Evolutionary conservation across 2,888 invertebrate species (phyloP), one percentile per base, ranked within the genome.

Genomic region (Stenoptilia bipunctidactyla): DNA sequence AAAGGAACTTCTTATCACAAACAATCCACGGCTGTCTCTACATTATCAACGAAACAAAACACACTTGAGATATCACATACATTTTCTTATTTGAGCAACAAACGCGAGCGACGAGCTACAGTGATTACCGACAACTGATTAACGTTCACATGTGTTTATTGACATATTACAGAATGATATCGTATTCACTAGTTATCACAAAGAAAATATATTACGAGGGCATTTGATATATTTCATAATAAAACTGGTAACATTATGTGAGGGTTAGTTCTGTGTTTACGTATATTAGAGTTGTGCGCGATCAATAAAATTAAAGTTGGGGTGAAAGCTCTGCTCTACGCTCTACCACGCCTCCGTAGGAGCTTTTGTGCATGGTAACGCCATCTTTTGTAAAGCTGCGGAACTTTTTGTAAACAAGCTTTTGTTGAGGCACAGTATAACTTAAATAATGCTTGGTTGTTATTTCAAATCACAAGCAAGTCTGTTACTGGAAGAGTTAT

Each of bases 271-370:
- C 30, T 4, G n/a, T 10, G 30, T 10, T 30, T 30, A 13, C 13
- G 13, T 33, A 13, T 34, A 9, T 34, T 34, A 13, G 4, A 8
- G 14, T 72, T 71, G 68, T 49, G 57, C 48, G 54, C 58, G 47
- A 77, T 80, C 82, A 70, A 80, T 80, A 74, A 56, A 44, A 56
- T 63, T 61, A 56, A 56, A 60, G 55, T 51, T 53, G 60, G 72
- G 74, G 76, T 69, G 70, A 75, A 76, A 71, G 74, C 72, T 67
- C 60, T 33, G 15, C 46, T 13, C 6, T 13, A 10, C 12, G 49
- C 52, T 52, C 47, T 46, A 45, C 61, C 46, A 45, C 52, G 58
- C 20, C 61, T 58, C 58, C 57, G 56, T 52, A 42, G 44, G 48
- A 53, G 56, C 48, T 20, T 20, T 20, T 20, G 8, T 8, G 20